Percentiles rank a stretch among this genome's conserved stretches.
phyloP scores from a whole-genome alignment of 2,113 vertebrate genomes.

The Eulemur macaco region DNA sequence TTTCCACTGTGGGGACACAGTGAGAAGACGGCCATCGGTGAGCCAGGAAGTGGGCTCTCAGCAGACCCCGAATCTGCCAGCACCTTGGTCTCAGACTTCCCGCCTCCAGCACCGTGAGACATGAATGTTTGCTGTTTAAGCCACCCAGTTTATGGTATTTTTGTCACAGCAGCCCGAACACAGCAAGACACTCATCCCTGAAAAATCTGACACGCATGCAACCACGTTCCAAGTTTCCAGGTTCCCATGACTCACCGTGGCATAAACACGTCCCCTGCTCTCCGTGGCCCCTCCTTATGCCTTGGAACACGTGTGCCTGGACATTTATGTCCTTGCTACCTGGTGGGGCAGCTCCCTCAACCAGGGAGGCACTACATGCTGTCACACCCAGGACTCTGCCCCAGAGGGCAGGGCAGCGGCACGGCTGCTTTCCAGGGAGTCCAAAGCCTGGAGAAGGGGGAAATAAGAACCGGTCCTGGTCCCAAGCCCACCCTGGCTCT shows the following conservation, averaged over 20 bases:
- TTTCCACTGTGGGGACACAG: not conserved
- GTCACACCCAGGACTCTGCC: not conserved
- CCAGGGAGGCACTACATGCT: not conserved
- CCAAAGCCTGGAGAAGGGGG: not conserved
- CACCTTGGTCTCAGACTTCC: not conserved
- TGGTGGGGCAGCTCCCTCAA: not conserved
- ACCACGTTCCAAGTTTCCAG: not conserved
- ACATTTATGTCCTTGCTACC: not conserved
- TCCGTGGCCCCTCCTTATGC: fast-evolving
- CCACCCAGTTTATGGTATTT: not conserved
- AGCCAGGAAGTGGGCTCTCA: not conserved
- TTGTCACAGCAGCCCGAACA: not conserved
- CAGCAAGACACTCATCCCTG: not conserved
- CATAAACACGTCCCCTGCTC: not conserved
- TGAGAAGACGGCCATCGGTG: not conserved
- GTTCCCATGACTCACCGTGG: not conserved
- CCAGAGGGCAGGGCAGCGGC: not conserved
- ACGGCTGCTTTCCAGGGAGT: not conserved
- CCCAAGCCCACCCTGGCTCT: not conserved
- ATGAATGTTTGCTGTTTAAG: not conserved
- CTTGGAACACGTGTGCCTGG: not conserved
- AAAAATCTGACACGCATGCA: not conserved
- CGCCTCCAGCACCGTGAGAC: not conserved
- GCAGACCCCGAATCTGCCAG: not conserved
- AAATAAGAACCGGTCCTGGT: not conserved